Evolutionary conservation across 2,113 vertebrate species (phyloP), one percentile per base, ranked within the genome.

Genomic region (Sula dactylatra): DNA sequence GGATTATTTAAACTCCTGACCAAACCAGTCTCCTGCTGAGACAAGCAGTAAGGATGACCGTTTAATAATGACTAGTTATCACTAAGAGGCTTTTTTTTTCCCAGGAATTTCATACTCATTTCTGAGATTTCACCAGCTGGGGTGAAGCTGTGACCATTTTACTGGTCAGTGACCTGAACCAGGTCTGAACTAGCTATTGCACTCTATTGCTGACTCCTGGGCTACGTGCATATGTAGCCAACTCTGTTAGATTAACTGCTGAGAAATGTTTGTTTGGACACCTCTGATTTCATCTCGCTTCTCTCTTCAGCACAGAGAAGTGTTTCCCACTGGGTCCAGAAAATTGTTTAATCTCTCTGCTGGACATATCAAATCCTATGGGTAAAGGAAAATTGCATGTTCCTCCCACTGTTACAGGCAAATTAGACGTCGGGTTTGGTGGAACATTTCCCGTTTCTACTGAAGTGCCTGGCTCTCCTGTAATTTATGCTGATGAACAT

Each of bases 231-330:
- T 6, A 11, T 2, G 2, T n/a, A 85, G 85, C 56, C 73, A 40
- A 6, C 67, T 54, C 74, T 45, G 38, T 52, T 71, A 27, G n/a
- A 34, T 32, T n/a, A 84, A 71, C 76, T 67, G 76, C 78, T 96
- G 95, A 62, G 66, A 61, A 93, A 66, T 76, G 78, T 85, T 95
- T 90, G 65, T 87, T 85, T 87, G 91, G 78, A 49, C 86, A 89
- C 24, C 66, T 95, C 92, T 86, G 74, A 62, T 92, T 58, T 55
- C 87, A 88, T 86, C 62, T 94, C 6, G 0, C 80, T 79, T 64
- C 73, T 90, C 77, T 58, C 86, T 84, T 64, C 88, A 94, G 77
- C 94, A 67, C 70, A 70, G 81, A 82, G 81, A 80, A 54, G 34
- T 80, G 19, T 71, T 91, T 85, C 84, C 83, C 66, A 56, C 58